phyloP scores from a whole-genome alignment of 37 sponge, comb jelly and placozoan species.

The Spongilla lacustris region DNA sequence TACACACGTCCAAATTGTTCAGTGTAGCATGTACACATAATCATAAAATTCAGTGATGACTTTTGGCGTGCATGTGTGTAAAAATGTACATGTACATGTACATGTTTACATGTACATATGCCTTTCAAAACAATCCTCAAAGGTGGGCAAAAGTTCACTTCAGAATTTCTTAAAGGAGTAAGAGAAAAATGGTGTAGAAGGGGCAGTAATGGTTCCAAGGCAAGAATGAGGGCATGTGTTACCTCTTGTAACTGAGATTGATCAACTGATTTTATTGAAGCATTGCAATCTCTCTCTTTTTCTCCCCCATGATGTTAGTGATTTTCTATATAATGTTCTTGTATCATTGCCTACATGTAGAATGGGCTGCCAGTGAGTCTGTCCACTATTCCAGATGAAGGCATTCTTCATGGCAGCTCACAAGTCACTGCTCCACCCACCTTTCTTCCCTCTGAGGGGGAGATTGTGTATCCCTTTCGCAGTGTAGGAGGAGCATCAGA shows the following conservation, averaged over 20 bases:
- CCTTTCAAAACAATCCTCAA: no score
- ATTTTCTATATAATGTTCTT: no score
- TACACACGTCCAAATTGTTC: no score
- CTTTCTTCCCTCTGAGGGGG: constrained; percentile 30
- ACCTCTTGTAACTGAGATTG: no score
- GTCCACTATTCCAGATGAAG: neutral
- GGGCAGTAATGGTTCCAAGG: no score
- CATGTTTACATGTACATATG: neutral
- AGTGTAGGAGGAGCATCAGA: neutral
- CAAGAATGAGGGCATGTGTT: no score
- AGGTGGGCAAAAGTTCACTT: no score
- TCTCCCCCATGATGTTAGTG: no score
- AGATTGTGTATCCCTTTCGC: constrained; percentile 32
- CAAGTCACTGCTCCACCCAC: constrained; percentile 2
- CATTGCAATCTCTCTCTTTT: no score
- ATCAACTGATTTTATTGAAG: no score
- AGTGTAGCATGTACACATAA: neutral
- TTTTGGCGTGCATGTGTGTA: neutral
- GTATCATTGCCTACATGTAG: neutral
- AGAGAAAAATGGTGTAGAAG: no score
- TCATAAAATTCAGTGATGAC: neutral
- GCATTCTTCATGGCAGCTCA: neutral
- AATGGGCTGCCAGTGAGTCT: neutral
- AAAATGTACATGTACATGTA: neutral
- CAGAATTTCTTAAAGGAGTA: no score